Evolutionary conservation across 2,888 invertebrate species (phyloP), one percentile per base, ranked within the genome.

Genomic region (Rhaphigaster nebulosa): DNA sequence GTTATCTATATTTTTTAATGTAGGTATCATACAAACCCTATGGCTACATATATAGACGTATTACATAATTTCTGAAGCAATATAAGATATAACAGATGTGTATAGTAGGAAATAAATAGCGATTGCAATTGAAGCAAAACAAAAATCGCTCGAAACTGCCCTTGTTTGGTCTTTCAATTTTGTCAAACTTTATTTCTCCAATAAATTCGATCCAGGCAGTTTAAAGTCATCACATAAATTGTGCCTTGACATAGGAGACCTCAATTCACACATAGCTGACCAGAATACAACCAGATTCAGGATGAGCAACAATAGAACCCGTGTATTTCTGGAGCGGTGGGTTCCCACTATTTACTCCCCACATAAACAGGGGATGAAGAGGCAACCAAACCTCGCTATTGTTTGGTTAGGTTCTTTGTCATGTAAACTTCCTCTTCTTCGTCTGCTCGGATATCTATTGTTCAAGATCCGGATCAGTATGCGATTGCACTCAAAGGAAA

Each of bases 341-440:
- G 38, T 84, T 84, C 84, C 84, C 84, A 45, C 26, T 84, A 84
- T 84, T 84, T 84, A 84, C 84, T n/a, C 45, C 45, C 18, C n/a
- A 45, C 84, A 84, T 84, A 84, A 84, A 84, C 84, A 84, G 84
- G 84, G 84, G 84, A 84, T 84, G 84, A 84, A 84, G 84, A 84
- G 84, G 84, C 84, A 84, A 84, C n/a, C 84, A 50, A 45, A 84
- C 38, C 84, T 1, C 45, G 84, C 15, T 41, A 84, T 84, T 84
- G 84, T 84, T 84, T 84, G 84, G 84, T 45, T 50, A 84, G 84
- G 6, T 15, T 23, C 45, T 45, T 84, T 50, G 84, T 84, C 84
- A 84, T 84, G 84, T 84, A 84, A 84, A 84, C 84, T 84, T 84
- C 84, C 84, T 84, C 84, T 84, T 84, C n/a, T 41, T 45, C 84